These are phyloP conservation scores for Hyposoter dolosus DNA, from an alignment of 2,888 invertebrate genomes.

Conservation along the genomic window DNA sequence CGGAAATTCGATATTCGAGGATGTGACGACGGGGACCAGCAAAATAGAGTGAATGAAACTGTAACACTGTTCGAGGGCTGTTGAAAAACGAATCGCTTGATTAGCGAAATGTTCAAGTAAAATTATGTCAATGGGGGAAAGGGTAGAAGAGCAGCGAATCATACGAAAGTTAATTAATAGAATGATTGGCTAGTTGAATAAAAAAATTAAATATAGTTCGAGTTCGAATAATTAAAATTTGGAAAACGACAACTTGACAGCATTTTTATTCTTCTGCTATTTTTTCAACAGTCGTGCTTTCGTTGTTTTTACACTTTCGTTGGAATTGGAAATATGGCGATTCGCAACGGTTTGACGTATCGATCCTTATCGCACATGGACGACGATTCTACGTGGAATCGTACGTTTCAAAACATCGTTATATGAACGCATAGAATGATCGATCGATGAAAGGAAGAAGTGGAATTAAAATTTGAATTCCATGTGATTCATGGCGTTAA, in stretches of 20 bases:
- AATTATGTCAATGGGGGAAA: neutral
- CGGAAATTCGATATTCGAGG: conserved; percentile 60
- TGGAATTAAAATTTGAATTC: too few species aligned
- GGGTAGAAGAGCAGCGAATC: neutral
- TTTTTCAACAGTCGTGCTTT: neutral
- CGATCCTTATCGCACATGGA: neutral
- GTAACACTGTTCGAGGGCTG: conserved; percentile 9
- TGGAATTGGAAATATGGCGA: neutral
- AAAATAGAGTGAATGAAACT: conserved; percentile 19
- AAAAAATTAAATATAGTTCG: neutral
- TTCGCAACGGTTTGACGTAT: neutral
- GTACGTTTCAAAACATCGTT: neutral
- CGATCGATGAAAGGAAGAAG: neutral
- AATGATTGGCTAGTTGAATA: neutral
- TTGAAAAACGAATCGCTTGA: conserved; percentile 17
- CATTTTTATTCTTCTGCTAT: neutral
- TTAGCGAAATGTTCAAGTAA: neutral
- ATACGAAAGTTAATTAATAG: neutral
- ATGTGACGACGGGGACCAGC: conserved; percentile 42
- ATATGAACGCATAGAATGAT: neutral
- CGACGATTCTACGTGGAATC: neutral
- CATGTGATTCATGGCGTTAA: neutral
- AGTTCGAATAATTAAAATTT: neutral
- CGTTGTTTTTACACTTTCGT: neutral
- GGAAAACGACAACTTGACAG: neutral